Percentiles rank a stretch among this genome's conserved stretches.
phyloP scores from a whole-genome alignment of 2,113 vertebrate species.

The Chionodraco myersi region DNA sequence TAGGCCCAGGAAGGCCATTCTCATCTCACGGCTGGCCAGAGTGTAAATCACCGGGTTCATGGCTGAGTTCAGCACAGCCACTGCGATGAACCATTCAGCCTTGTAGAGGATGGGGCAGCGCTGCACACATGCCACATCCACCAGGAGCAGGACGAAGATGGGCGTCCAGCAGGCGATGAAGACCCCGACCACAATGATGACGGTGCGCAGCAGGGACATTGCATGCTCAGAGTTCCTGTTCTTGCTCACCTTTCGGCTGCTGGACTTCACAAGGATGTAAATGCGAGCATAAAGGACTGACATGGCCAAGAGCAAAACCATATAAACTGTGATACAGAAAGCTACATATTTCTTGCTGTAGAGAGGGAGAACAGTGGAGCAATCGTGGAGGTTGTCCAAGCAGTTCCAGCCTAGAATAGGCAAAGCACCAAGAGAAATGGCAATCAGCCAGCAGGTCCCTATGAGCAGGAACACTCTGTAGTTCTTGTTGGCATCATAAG shows the following conservation, averaged over 20 bases:
- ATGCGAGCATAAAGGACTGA: constrained; percentile 93
- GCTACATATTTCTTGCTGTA: constrained; percentile 95
- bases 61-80: constrained; percentile 94
- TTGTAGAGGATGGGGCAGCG: constrained; percentile 87
- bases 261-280: constrained; percentile 93
- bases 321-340: constrained; percentile 94
- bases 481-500: constrained; percentile 93
- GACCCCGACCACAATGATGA: constrained; percentile 93
- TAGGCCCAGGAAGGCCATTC: constrained; percentile 90
- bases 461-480: constrained; percentile 96
- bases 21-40: constrained; percentile 96
- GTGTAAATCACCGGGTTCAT: constrained; percentile 98
- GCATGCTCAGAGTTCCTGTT: constrained; percentile 90
- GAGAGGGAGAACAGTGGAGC: constrained; percentile 93
- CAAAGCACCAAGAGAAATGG: constrained; percentile 88
- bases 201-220: constrained; percentile 93
- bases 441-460: constrained; percentile 93
- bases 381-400: constrained; percentile 88
- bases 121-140: constrained; percentile 90
- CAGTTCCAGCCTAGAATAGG: constrained; percentile 98
- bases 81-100: constrained; percentile 90
- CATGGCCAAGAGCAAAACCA: constrained; percentile 88
- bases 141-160: constrained; percentile 90
- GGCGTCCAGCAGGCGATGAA: constrained; percentile 98
- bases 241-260: constrained; percentile 92